Evolutionary conservation across 2,113 vertebrate genomes (phyloP).

Genomic region (Sigmodon hispidus): DNA sequence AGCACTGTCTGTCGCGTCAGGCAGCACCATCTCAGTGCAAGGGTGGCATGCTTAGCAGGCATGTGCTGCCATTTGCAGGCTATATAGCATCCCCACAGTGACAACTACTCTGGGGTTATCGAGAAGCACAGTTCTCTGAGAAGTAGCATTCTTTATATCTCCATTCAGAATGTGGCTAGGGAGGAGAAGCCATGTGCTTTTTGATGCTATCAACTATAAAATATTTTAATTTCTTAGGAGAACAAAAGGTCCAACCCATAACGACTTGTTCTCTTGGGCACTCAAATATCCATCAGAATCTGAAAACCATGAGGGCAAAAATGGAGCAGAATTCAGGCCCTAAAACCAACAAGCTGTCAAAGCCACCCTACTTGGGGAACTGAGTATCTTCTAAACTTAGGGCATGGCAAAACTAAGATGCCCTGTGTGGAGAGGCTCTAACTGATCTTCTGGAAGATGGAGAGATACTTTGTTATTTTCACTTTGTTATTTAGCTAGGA

Average conservation of each 20-base stretch:
- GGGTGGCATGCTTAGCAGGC: too few relatives aligned
- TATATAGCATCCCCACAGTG: not conserved
- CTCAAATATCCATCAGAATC: not conserved
- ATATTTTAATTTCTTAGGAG: conserved; percentile 33
- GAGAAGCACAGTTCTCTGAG: not conserved
- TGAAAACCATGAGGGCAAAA: not conserved
- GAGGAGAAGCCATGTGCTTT: not conserved
- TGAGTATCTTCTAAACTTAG: not conserved
- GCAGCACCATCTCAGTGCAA: not conserved
- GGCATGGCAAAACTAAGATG: not conserved
- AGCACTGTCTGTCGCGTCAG: not conserved
- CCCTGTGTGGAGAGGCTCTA: not conserved
- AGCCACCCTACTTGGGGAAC: not conserved
- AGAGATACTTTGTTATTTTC: not conserved
- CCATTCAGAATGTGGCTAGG: not conserved
- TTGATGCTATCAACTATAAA: not conserved
- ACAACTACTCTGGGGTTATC: not conserved
- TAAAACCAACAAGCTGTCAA: not conserved
- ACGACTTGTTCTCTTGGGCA: not conserved
- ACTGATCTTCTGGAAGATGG: not conserved
- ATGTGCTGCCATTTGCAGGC: not conserved
- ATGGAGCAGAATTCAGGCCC: not conserved
- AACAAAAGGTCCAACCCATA: not conserved
- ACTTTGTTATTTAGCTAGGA: not conserved
- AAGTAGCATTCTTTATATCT: not conserved